phyloP scores from a whole-genome alignment of 1,140 invertebrate species.

The Aphelenchoides avenae region DNA sequence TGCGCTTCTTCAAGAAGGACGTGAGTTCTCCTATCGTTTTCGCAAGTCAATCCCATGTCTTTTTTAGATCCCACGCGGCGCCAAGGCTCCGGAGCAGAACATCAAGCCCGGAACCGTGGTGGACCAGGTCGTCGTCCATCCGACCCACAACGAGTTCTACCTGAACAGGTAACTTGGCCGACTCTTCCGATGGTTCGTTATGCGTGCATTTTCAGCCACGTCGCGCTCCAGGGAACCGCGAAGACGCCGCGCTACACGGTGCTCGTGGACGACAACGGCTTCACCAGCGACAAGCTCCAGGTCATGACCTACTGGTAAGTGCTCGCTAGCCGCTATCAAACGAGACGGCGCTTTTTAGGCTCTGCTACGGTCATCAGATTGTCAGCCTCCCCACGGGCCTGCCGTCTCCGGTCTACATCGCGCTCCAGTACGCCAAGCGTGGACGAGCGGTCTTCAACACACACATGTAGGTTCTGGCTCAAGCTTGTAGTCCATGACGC shows the following conservation, averaged over 20 bases:
- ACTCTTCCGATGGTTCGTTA: neutral
- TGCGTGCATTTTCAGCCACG: slow-evolving; percentile 7
- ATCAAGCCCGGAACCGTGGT: slow-evolving; percentile 33
- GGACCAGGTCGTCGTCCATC: slow-evolving; percentile 35
- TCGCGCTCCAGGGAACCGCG: slow-evolving; percentile 36
- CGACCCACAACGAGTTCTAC: slow-evolving; percentile 33
- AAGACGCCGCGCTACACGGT: slow-evolving; percentile 37
- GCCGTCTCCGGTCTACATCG: slow-evolving; percentile 37
- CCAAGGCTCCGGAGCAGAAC: slow-evolving; percentile 31
- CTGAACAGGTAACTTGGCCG: slow-evolving; percentile 34
- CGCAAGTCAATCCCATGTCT: neutral
- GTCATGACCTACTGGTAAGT: slow-evolving; percentile 35
- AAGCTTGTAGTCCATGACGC: too few species aligned
- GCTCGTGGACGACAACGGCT: slow-evolving; percentile 23
- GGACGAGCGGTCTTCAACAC: slow-evolving; percentile 11
- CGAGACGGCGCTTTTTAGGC: too few species aligned
- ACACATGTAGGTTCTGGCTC: slow-evolving; percentile 10
- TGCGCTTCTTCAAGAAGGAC: slow-evolving; percentile 30
- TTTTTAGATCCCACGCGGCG: slow-evolving; percentile 23
- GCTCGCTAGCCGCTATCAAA: too few species aligned
- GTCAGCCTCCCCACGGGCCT: slow-evolving; percentile 19
- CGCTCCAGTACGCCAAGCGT: slow-evolving; percentile 30
- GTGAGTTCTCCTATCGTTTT: slow-evolving; percentile 1
- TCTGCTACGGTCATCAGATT: slow-evolving; percentile 42
- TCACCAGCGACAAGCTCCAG: slow-evolving; percentile 17